These are phyloP conservation scores for Rattus rattus DNA, from an alignment of 2,113 vertebrate species.

Conservation along the genomic window DNA sequence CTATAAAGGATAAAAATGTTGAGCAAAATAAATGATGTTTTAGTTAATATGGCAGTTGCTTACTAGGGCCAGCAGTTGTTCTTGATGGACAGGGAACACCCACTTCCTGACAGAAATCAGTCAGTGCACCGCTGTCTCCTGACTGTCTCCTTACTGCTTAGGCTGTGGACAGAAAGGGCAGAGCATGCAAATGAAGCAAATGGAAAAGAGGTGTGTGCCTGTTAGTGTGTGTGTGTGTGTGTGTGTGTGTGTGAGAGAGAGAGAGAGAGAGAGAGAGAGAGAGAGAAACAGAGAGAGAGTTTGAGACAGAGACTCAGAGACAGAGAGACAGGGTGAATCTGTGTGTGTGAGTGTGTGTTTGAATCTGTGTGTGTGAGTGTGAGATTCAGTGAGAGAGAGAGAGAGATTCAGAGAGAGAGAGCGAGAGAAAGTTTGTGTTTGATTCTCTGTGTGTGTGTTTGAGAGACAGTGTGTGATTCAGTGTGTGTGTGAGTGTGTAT, in stretches of 20 bases:
- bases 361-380: no score
- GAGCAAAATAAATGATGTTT: slow-evolving; percentile 8
- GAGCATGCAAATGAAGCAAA: slow-evolving; percentile 15
- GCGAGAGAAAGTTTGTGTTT: no score
- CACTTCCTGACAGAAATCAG: neutral
- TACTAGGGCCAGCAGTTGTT: neutral
- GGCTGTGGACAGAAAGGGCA: slow-evolving; percentile 20
- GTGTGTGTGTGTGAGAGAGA: neutral
- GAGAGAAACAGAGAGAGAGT: no score
- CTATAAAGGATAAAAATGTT: neutral
- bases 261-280: no score
- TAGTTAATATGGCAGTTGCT: neutral
- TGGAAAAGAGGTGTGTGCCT: neutral
- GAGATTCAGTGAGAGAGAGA: no score
- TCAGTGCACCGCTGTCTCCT: neutral
- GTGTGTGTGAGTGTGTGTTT: no score
- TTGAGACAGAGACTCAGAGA: no score
- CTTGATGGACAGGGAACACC: neutral
- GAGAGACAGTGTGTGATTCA: no score
- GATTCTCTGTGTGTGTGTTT: no score
- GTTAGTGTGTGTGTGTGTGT: neutral
- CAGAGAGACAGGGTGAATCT: no score
- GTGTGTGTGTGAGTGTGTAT: no score
- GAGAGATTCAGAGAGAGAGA: no score
- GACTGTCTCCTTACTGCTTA: slow-evolving; percentile 19